A percentile compares a stretch with the other conserved stretches of the same genome.
These are phyloP conservation scores for Ciona savignyi DNA, from an alignment of 23 tunicate species.

Conservation along the genomic window DNA sequence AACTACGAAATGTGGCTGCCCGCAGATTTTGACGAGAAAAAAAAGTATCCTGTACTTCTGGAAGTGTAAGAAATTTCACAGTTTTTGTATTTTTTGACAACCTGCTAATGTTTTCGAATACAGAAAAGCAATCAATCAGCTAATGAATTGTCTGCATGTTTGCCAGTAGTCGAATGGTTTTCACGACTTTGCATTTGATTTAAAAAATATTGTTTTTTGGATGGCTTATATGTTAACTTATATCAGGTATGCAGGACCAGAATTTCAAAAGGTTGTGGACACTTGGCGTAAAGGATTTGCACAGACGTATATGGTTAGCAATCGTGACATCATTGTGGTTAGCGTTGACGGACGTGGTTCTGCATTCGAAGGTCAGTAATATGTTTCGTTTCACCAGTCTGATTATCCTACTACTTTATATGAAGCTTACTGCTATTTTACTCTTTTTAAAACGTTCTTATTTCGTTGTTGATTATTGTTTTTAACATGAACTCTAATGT, in stretches of 20 bases:
- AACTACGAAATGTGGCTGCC: constrained; percentile 88
- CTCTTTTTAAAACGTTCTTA: too few relatives aligned
- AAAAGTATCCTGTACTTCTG: constrained; percentile 75
- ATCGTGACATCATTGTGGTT: constrained; percentile 68
- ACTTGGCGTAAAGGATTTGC: constrained; percentile 71
- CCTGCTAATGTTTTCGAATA: neutral
- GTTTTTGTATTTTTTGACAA: too few relatives aligned
- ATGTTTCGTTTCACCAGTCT: too few relatives aligned
- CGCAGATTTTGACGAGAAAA: constrained; percentile 51
- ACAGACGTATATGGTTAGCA: constrained; percentile 81
- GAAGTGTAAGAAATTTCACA: constrained; percentile 97
- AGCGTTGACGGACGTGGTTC: constrained; percentile 97
- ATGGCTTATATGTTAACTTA: too few relatives aligned
- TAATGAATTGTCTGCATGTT: too few relatives aligned
- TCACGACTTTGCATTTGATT: too few relatives aligned
- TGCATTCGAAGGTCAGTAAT: constrained; percentile 78
- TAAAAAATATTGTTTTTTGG: neutral
- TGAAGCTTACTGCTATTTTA: too few relatives aligned
- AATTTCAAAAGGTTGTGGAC: constrained; percentile 77
- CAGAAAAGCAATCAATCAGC: neutral
- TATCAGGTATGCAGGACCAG: constrained; percentile 98
- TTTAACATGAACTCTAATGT: too few relatives aligned
- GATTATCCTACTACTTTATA: too few relatives aligned
- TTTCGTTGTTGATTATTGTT: too few relatives aligned
- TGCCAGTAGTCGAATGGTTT: too few relatives aligned